Evolutionary conservation across 2,113 vertebrate genomes (phyloP).

Genomic region (Cacatua alba): DNA sequence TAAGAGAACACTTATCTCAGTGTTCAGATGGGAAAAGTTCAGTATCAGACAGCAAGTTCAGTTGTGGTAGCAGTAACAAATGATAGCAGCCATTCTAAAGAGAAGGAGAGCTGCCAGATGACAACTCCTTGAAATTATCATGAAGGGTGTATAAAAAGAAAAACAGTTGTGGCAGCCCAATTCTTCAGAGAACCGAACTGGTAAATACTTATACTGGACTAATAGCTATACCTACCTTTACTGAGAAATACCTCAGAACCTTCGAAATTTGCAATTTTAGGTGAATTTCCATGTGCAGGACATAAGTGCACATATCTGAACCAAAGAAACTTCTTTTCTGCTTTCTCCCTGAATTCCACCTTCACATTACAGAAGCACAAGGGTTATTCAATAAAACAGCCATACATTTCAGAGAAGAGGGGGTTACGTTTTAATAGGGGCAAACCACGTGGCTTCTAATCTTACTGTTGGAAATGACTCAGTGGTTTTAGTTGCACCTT

Average conservation of each 20-base stretch:
- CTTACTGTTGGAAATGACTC: neutral
- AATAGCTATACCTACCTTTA: neutral
- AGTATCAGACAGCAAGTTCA: neutral
- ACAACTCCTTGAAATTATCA: neutral
- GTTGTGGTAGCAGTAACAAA: neutral
- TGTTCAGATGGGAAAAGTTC: neutral
- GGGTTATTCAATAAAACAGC: neutral
- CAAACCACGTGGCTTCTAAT: neutral
- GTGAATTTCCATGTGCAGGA: neutral
- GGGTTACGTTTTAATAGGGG: neutral
- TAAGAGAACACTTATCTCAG: neutral
- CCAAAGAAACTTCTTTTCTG: neutral
- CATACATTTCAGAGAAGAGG: neutral
- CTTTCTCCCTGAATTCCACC: neutral
- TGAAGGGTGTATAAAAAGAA: neutral
- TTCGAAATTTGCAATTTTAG: neutral
- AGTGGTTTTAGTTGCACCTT: neutral
- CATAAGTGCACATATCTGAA: neutral
- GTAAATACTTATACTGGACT: neutral
- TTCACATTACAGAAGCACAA: neutral
- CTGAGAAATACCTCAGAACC: neutral
- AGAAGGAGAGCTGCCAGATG: neutral
- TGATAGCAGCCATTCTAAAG: neutral
- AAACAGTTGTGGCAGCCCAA: neutral
- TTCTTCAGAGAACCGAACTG: neutral